Evolutionary conservation across 2,888 invertebrate genomes (phyloP), one percentile per base, ranked within the genome.

Genomic region (Cryptus viduatorius): DNA sequence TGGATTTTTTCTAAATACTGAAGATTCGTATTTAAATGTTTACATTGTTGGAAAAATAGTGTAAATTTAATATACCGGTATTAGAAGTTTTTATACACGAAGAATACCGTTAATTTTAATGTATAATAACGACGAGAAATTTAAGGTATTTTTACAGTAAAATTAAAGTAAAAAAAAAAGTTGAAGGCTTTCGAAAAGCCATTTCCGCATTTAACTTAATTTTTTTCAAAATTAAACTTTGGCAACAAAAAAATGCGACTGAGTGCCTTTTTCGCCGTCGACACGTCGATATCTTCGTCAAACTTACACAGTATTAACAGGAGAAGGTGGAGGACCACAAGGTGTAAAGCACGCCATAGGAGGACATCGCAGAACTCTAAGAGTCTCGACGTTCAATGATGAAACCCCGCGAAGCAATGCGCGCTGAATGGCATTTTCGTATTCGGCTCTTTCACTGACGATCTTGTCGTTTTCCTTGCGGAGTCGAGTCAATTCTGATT

Each of bases 381-480:
- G 83, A 0, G 93, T 92, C 86, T 93, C 93, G 4, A 90, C 90
- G 64, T 93, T 93, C 50, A 93, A 86, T 0, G 90, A 92, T 0
- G 93, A 92, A 37, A 93, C 93, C 7, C 93, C 93, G 82, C 91
- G 90, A 5, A 93, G 86, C 14, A 93, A 72, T 3, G 93, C 93
- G 29, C 92, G 88, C 68, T 93, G 93, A 24, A 93, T 90, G n/a
- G 92, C 91, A 48, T 89, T 92, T 76, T 93, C 93, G 79, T 93
- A 93, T 67, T 93, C 92, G 1, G 89, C 88, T 16, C 89, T 90
- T 72, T 93, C 93, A 78, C 90, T 91, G 5, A 91, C 86, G 29
- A 93, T 88, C 42, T 89, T 88, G 65, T 92, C 90, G 59, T 92
- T 93, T 80, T 93, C 93, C 65, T 90, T 90, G 1, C 87, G 89